phyloP scores from a whole-genome alignment of 2,888 invertebrate species.

The Hipparchia sbordonii region DNA sequence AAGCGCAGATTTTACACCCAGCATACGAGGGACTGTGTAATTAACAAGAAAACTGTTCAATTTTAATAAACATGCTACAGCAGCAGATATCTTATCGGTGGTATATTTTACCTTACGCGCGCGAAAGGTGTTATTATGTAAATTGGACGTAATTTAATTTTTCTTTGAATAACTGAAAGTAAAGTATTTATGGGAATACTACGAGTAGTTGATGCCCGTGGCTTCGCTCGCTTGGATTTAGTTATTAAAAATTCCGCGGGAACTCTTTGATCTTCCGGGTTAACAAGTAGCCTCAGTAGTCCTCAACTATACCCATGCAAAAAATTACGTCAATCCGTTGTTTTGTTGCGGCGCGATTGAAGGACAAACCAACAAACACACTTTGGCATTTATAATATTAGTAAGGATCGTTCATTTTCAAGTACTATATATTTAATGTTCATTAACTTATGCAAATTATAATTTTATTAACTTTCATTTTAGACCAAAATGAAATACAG shows the following conservation, averaged over 20 bases:
- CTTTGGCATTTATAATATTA: no score
- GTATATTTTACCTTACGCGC: constrained; percentile 33
- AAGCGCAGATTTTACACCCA: constrained; percentile 53
- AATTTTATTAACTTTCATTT: not conserved
- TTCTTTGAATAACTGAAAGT: constrained; percentile 26
- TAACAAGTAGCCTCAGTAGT: no score
- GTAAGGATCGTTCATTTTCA: not conserved
- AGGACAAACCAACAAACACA: no score
- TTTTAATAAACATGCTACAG: constrained; percentile 35
- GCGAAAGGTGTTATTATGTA: constrained; percentile 35
- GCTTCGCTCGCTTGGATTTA: no score
- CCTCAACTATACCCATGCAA: no score
- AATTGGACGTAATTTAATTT: constrained; percentile 29
- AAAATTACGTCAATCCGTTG: no score
- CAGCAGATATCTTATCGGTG: constrained; percentile 33
- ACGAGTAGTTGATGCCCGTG: no score
- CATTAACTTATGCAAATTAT: no score
- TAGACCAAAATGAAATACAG: not conserved
- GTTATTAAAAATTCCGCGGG: no score
- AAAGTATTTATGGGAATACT: not conserved
- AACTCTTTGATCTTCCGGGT: no score
- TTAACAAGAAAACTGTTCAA: constrained; percentile 35
- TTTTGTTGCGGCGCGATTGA: no score
- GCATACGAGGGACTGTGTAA: constrained; percentile 30
- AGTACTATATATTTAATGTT: not conserved